A percentile compares a stretch with the other conserved stretches of the same genome.
Conservation (phyloP, 2,113 vertebrate genomes). For the Lampris megalopsis region DNA sequence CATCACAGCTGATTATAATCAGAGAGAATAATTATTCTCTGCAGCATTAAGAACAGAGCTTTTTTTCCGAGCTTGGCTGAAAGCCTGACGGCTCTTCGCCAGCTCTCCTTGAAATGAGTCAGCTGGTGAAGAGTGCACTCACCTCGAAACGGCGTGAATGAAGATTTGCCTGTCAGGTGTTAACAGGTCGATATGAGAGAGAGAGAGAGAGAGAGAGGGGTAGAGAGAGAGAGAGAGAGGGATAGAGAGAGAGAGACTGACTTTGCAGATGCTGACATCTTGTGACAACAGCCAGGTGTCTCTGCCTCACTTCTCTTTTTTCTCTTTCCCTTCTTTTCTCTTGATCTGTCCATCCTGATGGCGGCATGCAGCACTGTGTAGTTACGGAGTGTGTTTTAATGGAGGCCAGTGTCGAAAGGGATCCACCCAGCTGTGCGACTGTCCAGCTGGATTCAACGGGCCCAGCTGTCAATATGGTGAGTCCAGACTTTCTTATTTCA, state of each 20-base stretch:
- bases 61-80: conserved; percentile 17
- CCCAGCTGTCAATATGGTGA: conserved; percentile 89
- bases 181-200: conserved; percentile 43
- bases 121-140: conserved; percentile 42
- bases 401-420: conserved; percentile 82
- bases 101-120: conserved; percentile 27
- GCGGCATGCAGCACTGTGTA: conserved; percentile 78
- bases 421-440: conserved; percentile 82
- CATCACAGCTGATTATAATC: not conserved
- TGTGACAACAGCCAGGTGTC: conserved; percentile 57
- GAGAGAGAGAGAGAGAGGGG: conserved; percentile 52
- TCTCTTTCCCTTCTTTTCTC: conserved; percentile 26
- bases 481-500: conserved; percentile 46
- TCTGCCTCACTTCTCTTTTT: conserved; percentile 42
- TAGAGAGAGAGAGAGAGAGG: conserved; percentile 39
- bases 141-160: conserved; percentile 54
- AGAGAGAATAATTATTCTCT: not conserved
- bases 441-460: conserved; percentile 86
- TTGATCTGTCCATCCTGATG: conserved; percentile 27
- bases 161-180: conserved; percentile 37
- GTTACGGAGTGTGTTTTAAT: conserved; percentile 81
- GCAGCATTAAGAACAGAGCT: conserved; percentile 28
- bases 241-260: conserved; percentile 54
- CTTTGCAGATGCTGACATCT: conserved; percentile 40
- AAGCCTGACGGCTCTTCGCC: conserved; percentile 5